Evolutionary conservation across 2,113 vertebrate genomes (phyloP), one percentile per base, ranked within the genome.

Genomic region (Arenaria interpres): DNA sequence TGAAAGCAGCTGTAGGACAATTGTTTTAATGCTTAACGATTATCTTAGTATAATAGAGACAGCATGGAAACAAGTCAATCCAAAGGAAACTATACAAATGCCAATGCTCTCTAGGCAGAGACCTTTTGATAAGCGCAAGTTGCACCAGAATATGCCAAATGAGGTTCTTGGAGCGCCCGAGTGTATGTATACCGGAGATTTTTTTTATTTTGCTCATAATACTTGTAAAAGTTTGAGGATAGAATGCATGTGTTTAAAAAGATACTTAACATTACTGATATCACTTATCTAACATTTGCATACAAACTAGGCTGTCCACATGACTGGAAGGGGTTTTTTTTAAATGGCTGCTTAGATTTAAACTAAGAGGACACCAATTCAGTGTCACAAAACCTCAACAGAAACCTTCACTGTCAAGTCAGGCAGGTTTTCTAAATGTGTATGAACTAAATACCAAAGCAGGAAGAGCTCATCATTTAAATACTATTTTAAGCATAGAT

Each of bases 401-500:
- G 16, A 89, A 94, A 53, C n/a, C 9, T 78, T 41, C 66, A 33
- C 3, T 21, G 6, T 33, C 16, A 71, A 24, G n/a, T 72, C 7
- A 28, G 5, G 56, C 32, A 78, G 32, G 21, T 22, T 39, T 78
- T 78, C 92, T 14, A 56, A 87, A 59, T 23, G 28, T 2, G 3
- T 20, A 35, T 19, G 10, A 67, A 46, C 62, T 37, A 64, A 88
- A 88, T 9, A 79, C 10, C 33, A 63, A 51, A 88, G 30, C 35
- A 67, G 75, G 51, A 71, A 15, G 27, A 75, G 51, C 2, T 93
- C 56, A 30, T 35, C 25, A 20, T 39, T 39, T 63, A 97, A 94
- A 92, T 16, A 76, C 54, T 94, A 45, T 97, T 98, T 97, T 95
- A 93, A 94, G 81, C 75, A 48, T 19, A 78, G 89, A 56, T 71